Base-by-base conservation (phyloP, 2,888 invertebrate genomes). In the Trichogramma evanescens region DNA sequence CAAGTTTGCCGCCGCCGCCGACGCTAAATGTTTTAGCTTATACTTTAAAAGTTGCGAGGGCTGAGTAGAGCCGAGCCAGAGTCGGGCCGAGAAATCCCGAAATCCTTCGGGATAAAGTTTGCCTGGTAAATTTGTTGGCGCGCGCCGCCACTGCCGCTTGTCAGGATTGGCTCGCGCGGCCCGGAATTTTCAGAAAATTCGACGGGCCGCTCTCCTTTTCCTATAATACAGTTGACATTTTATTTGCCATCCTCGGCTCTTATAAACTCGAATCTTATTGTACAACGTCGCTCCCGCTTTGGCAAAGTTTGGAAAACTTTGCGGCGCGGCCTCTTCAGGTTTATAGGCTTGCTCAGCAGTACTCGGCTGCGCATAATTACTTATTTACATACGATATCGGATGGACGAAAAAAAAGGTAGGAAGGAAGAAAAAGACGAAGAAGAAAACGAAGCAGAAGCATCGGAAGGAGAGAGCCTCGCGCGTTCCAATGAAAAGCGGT, bases 31-130 rank as follows among this genome's bases (percentile, higher is more conserved):
- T 26, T 26, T 26, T 26, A 26, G 26, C 44, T 43, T 59, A 6
- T 10, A 45, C 52, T 58, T 39, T 71, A 66, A 69, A 70, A 71
- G 66, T 71, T 71, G 68, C 62, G 26, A 26, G 26, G 26, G 26
- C 26, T 26, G 26, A 26, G 26, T 26, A 26, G 26, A 26, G 63
- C 67, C 66, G 58, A 63, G 59, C 62, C 58, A 59, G 61, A 61
- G 65, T 60, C 67, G 62, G 69, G 63, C 66, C 9, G 59, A 67
- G 68, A 68, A 68, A 63, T 56, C 64, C 62, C 48, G 59, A 61
- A 61, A 62, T 58, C 44, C 50, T 58, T 10, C 45, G 61, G 62
- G 61, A 63, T 51, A 26, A 26, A 26, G 26, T 26, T 26, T 26
- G 26, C 26, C 26, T 26, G 26, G 26, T 26, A 26, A 26, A 26